Evolutionary conservation across 2,888 invertebrate species (phyloP).

Genomic region (Salticus scenicus): DNA sequence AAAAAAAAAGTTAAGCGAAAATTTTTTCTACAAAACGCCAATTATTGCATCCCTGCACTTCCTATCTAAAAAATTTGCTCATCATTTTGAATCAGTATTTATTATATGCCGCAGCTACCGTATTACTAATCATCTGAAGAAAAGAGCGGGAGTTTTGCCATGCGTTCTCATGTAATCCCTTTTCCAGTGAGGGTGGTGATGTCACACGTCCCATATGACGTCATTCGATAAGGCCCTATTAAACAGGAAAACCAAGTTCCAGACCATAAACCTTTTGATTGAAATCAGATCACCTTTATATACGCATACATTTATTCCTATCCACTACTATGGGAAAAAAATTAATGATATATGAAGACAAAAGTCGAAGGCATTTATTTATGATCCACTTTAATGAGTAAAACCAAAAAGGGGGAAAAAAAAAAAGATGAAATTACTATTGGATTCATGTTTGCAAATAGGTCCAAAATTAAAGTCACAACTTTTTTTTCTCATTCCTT

Average conservation of each 20-base stretch:
- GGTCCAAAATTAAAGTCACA: no score
- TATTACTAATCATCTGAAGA: slow-evolving; percentile 29
- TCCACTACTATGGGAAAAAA: no score
- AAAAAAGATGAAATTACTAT: no score
- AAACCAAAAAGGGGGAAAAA: no score
- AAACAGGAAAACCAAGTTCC: slow-evolving; percentile 23
- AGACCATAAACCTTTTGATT: slow-evolving; percentile 13
- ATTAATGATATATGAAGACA: no score
- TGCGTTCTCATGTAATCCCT: slow-evolving; percentile 46
- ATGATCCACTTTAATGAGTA: no score
- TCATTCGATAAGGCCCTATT: slow-evolving; percentile 47
- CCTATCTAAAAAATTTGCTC: slow-evolving; percentile 17
- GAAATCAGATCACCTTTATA: slow-evolving; percentile 17
- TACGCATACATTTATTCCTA: neutral
- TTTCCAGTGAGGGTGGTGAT: slow-evolving; percentile 5
- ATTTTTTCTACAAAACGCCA: slow-evolving; percentile 8
- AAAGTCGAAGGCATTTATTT: no score
- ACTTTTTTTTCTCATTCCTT: no score
- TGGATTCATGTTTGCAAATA: no score
- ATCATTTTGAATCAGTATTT: slow-evolving; percentile 24
- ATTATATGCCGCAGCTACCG: slow-evolving; percentile 25
- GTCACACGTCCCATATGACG: slow-evolving; percentile 55
- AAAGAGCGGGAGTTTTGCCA: neutral
- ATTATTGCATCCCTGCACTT: slow-evolving; percentile 26
- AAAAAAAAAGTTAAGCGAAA: no score